Base-by-base conservation (phyloP, 2,113 vertebrate species). In the rabbit (Oryctolagus cuniculus) region DNA sequence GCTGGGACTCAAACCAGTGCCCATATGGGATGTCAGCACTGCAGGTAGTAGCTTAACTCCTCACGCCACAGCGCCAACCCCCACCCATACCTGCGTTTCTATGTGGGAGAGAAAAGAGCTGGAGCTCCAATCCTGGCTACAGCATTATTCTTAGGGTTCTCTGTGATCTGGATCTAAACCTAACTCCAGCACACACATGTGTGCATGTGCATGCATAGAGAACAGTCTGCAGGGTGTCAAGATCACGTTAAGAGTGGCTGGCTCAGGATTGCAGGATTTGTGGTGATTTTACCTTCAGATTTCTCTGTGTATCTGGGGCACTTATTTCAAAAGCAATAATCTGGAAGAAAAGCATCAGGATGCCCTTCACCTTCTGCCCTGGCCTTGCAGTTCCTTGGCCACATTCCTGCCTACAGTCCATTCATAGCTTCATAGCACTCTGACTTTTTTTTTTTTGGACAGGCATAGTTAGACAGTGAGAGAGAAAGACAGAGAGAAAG, bases 291-390 rank as follows among this genome's bases (percentile, higher is more conserved):
- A 69, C 5, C 0, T 73, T 81, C 29, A 15, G 29, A 24, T 27
- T 64, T 95, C 55, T 44, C 69, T 55, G 66, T 44, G 22, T 25
- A 89, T 53, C 66, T 16, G 36, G 44, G 31, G 8, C 10, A 55
- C 78, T 89, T 92, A 51, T 89, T 86, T 88, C 31, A 89, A 96
- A 80, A 92, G 34, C 44, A 69, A 51, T 72, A 24, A 73, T 70
- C 78, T 64, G 66, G 89, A 86, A 88, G 38, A 75, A 89, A 89
- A 83, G 44, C 55, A 29, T 21, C 21, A 27, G 29, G n/a, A 92
- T 29, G 29, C 10, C 10, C 27, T 92, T 64, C n/a, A 80, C 61
- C 29, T 67, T 87, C 49, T 72, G 34, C 51, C 29, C 64, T 58
- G 21, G 16, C 77, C 38, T 90, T 95, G 83, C 24, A 44, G 86